Evolutionary conservation across 2,797 vertebrate genomes (phyloP).

Genomic region (Crenichthys baileyi): DNA sequence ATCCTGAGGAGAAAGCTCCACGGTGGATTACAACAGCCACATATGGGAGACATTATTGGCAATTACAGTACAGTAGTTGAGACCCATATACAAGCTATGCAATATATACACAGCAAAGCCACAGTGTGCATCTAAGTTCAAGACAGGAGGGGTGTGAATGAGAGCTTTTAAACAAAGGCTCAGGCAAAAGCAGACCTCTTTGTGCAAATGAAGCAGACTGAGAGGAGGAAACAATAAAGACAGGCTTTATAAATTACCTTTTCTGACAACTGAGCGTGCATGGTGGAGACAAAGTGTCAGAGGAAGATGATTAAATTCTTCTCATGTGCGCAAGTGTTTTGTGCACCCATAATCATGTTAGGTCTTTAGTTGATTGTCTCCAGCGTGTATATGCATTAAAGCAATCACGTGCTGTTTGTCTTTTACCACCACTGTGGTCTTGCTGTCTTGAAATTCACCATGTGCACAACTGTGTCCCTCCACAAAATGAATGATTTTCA

Average conservation of each 20-base stretch:
- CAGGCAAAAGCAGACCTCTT: constrained; percentile 23
- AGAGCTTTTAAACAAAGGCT: constrained; percentile 38
- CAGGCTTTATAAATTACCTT: constrained; percentile 18
- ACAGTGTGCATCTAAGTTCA: constrained; percentile 39
- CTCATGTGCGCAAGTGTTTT: constrained; percentile 12
- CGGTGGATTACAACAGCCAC: constrained; percentile 44
- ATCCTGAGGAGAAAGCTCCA: constrained; percentile 30
- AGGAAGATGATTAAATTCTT: constrained; percentile 15
- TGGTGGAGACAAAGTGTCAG: constrained; percentile 13
- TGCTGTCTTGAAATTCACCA: constrained; percentile 38
- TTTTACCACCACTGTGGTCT: constrained; percentile 36
- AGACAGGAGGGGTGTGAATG: constrained; percentile 12
- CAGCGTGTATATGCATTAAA: constrained; percentile 32
- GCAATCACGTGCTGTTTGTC: constrained; percentile 38
- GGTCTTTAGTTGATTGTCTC: constrained; percentile 30
- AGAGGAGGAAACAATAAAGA: constrained; percentile 35
- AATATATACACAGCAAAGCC: constrained; percentile 72
- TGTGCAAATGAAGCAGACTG: constrained; percentile 56
- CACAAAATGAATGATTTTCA: constrained; percentile 37
- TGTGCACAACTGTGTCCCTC: constrained; percentile 27
- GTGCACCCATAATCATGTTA: constrained; percentile 8
- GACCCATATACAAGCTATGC: constrained; percentile 69
- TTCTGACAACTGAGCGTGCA: constrained; percentile 1
- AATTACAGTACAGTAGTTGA: constrained; percentile 77
- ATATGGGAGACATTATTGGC: constrained; percentile 71